Base-by-base conservation (phyloP, 2,888 invertebrate genomes). In the Strigamia crassipes region DNA sequence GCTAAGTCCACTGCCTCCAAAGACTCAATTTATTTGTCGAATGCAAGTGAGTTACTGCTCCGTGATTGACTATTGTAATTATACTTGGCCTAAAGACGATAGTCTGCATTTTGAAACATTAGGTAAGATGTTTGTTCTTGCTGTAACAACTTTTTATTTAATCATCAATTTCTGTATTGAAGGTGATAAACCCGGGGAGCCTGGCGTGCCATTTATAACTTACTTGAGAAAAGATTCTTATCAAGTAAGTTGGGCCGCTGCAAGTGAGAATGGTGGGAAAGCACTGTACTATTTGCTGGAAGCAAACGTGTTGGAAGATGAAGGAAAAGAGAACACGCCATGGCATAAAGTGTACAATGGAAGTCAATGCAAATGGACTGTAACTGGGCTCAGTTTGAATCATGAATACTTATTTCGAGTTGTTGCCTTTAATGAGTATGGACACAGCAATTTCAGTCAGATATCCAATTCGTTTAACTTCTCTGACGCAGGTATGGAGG, bases 221-320 rank as follows among this genome's bases (percentile, higher is more conserved):
- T 92, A 92, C 82, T 90, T 95, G 13, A 92, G 92, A 27, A 92
- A 92, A 27, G 92, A 92, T 27, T 90, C 94, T 27, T 92, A 94
- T 85, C 93, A 94, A 86, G 92, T 96, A 0, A 92, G 91, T 86
- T 97, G 97, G 97, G 90, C 92, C 73, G 91, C 93, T 12, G 93
- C 96, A 0, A 91, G 91, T 83, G 91, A 92, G 15, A 93, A 94
- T 86, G 96, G 96, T 0, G 93, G 93, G 0, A 89, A 91, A n/a
- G 90, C 95, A 9, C 89, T 90, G 12, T 88, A 91, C 81, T 97
- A 96, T 87, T 91, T 92, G 56, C 89, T 96, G 23, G 94, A 96
- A 89, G 94, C 93, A 0, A 88, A 42, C 92, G 73, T 73, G 31
- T 73, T 31, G 13, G 73, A 73, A 73, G 73, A 31, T 9, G 56